phyloP scores from a whole-genome alignment of 2,797 vertebrate genomes.

The Neolamprologus multifasciatus region DNA sequence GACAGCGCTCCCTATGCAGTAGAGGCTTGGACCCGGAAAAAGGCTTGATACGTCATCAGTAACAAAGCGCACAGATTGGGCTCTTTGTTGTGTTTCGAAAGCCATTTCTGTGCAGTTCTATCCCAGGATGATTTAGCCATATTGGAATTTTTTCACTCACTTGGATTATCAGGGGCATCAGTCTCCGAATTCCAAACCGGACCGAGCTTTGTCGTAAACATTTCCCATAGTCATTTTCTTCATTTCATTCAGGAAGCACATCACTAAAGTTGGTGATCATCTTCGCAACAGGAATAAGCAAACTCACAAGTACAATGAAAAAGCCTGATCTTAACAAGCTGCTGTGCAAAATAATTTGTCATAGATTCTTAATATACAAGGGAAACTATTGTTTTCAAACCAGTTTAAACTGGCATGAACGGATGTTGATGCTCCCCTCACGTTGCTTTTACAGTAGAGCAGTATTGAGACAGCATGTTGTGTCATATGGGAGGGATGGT shows the following conservation, averaged over 20 bases:
- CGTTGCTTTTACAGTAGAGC: neutral
- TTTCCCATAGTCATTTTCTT: neutral
- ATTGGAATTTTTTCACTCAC: neutral
- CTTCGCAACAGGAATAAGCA: neutral
- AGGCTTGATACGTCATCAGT: neutral
- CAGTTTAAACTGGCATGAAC: neutral
- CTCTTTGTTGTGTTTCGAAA: neutral
- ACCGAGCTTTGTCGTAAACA: neutral
- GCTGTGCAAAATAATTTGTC: slow-evolving; percentile 5
- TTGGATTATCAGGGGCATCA: neutral
- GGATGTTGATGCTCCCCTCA: neutral
- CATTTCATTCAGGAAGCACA: neutral
- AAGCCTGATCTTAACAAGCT: neutral
- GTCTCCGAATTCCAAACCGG: neutral
- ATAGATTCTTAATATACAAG: slow-evolving; percentile 10
- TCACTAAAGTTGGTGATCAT: neutral
- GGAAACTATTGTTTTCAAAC: slow-evolving; percentile 18
- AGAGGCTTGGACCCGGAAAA: neutral
- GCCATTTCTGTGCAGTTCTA: neutral
- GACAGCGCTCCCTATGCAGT: neutral
- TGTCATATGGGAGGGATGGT: neutral
- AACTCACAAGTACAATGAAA: neutral
- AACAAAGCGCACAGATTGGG: neutral
- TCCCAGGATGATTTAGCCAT: neutral
- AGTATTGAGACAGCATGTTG: neutral